Conservation (phyloP, 1,140 invertebrate species). For the Euborellia annulipes region DNA sequence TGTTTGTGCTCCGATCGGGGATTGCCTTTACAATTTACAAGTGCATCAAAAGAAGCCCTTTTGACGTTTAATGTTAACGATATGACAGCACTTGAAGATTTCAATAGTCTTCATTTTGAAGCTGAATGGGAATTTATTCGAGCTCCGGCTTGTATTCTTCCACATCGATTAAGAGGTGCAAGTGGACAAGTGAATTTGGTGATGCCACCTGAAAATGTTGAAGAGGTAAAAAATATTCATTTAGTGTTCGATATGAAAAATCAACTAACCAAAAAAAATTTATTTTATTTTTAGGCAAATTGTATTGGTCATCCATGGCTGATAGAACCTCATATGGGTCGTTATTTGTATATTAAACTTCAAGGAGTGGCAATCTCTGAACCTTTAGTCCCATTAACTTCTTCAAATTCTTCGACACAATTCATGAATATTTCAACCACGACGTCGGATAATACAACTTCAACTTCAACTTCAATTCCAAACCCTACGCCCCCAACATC, state of each 20-base stretch:
- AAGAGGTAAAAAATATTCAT: slow-evolving; percentile 26
- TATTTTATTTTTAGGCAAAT: slow-evolving; percentile 39
- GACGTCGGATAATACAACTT: too few species aligned
- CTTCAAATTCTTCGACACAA: too few species aligned
- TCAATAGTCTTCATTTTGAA: slow-evolving; percentile 65
- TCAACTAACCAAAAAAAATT: slow-evolving; percentile 6
- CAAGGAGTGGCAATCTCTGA: slow-evolving; percentile 37
- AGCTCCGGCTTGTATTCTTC: slow-evolving; percentile 43
- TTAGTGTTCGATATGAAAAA: not conserved
- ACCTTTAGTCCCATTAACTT: too few species aligned
- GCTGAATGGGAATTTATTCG: slow-evolving; percentile 67
- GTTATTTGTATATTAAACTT: slow-evolving; percentile 53
- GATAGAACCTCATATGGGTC: slow-evolving; percentile 49
- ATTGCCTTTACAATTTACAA: too few species aligned
- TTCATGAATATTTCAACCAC: too few species aligned
- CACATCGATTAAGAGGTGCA: slow-evolving; percentile 48
- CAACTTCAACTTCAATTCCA: not conserved
- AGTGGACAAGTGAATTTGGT: slow-evolving; percentile 56
- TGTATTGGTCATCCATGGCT: slow-evolving; percentile 62
- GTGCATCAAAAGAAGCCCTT: not conserved
- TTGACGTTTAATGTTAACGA: slow-evolving; percentile 38
- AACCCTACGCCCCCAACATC: slow-evolving; percentile 30
- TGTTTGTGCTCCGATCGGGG: slow-evolving; percentile 49
- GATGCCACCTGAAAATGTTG: slow-evolving; percentile 35
- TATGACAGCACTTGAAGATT: slow-evolving; percentile 73